Evolutionary conservation across 2,888 invertebrate genomes (phyloP), one percentile per base, ranked within the genome.

Genomic region (Nomada fucata): DNA sequence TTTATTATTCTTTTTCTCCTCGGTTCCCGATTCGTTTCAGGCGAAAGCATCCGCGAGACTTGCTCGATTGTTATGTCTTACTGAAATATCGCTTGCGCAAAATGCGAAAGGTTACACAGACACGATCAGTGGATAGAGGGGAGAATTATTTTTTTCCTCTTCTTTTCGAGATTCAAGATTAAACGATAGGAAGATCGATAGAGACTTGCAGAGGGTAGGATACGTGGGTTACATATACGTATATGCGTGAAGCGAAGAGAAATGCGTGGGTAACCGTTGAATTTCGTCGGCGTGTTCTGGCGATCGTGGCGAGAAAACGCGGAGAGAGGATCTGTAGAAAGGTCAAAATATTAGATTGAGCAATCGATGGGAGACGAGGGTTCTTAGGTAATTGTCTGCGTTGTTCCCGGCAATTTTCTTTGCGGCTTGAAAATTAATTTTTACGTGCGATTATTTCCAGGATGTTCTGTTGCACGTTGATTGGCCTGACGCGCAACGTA

Each of bases 61-160:
- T 29, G 71, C 64, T 64, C 87, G 68, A 81, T 87, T 85, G 76
- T 86, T 72, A 36, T 36, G 80, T 76, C 80, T 63, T 72, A 83
- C 81, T 61, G 87, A 83, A 87, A 85, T 87, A 87, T 87, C 85
- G 81, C 61, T 87, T 87, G 83, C 85, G 87, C 85, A 87, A 87
- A 85, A 69, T 67, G 83, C 76, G 70, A 87, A 87, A 87, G 86
- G 86, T 87, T 87, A 85, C 74, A 63, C 57, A 63, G 79, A 75
- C 82, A 79, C 77, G 82, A 81, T 79, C 78, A n/a, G 9, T 13
- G 47, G 10, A 3, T 5, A 79, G 68, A 70, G 55, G 67, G 50
- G 64, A 42, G 50, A 71, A 50, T 70, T 72, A 7, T 36, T 7
- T 5, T 36, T 36, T 36, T 57, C 59, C 59, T 72, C 79, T 53